Evolutionary conservation across 2,113 vertebrate species (phyloP).

Genomic region (Mesoclemmys tuberculata): DNA sequence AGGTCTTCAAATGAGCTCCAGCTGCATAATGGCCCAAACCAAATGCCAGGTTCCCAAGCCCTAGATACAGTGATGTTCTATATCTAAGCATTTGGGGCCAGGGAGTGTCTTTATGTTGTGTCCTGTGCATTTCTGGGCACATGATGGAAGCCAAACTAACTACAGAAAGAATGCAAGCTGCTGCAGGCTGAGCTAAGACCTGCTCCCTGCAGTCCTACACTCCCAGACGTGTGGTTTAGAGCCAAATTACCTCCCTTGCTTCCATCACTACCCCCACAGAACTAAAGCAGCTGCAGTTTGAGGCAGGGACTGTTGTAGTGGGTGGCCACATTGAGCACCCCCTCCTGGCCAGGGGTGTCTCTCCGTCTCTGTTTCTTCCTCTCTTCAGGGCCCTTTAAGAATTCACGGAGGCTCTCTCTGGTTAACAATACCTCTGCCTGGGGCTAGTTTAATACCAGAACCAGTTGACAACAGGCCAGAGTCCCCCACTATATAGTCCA

Average conservation of each 20-base stretch:
- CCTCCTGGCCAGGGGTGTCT: background rate
- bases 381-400: background rate
- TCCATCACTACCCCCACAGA: background rate
- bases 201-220: background rate
- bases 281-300: background rate
- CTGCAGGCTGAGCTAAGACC: background rate
- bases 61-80: background rate
- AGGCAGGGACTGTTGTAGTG: background rate
- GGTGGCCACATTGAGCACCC: background rate
- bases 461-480: background rate
- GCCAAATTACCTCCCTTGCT: background rate
- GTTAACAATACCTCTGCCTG: background rate
- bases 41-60: background rate
- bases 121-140: background rate
- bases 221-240: background rate
- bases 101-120: background rate
- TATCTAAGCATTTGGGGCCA: background rate
- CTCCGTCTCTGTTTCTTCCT: background rate
- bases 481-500: no score
- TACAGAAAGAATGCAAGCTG: background rate
- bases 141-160: background rate
- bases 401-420: background rate
- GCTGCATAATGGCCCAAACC: background rate
- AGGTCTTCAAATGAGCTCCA: background rate
- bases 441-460: background rate